A percentile compares a stretch with the other conserved stretches of the same genome.
phyloP scores from a whole-genome alignment of 2,797 vertebrate genomes.

The Enteromius anoplus region DNA sequence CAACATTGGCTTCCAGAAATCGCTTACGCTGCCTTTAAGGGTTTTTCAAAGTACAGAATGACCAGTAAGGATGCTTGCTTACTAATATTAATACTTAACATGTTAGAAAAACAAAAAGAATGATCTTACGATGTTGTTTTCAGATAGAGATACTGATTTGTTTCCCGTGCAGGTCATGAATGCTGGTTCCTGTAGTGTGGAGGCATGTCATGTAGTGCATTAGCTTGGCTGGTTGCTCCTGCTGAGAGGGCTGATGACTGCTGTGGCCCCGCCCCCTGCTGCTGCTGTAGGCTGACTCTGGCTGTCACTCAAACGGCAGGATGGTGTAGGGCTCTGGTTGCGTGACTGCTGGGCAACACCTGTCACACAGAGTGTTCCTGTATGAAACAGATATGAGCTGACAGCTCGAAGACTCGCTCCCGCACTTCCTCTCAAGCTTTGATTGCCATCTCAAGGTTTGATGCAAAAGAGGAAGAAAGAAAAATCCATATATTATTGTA shows the following conservation, averaged over 20 bases:
- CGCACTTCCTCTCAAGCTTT: slow-evolving; percentile 15
- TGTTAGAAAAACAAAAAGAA: background rate
- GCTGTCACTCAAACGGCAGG: slow-evolving; percentile 52
- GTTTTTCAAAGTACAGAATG: background rate
- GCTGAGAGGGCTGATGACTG: slow-evolving; percentile 54
- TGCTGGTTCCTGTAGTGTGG: background rate
- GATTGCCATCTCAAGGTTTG: slow-evolving; percentile 9
- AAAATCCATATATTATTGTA: background rate
- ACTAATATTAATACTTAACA: background rate
- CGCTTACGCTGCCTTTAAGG: background rate
- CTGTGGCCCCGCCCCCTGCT: slow-evolving; percentile 54
- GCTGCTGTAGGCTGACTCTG: slow-evolving; percentile 62
- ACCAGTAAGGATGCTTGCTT: background rate
- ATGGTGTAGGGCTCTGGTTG: slow-evolving; percentile 54
- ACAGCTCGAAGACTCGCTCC: slow-evolving; percentile 32
- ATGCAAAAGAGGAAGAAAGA: background rate
- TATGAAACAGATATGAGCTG: slow-evolving; percentile 50
- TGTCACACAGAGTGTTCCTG: slow-evolving; percentile 68
- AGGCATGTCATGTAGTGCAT: slow-evolving; percentile 39
- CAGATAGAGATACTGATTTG: background rate
- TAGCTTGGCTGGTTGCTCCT: slow-evolving; percentile 27
- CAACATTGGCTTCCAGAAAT: no score
- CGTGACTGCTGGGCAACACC: slow-evolving; percentile 77
- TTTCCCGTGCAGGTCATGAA: slow-evolving; percentile 12
- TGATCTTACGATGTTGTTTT: background rate